phyloP scores from a whole-genome alignment of 2,888 invertebrate genomes.

The Epsilonema sp. region DNA sequence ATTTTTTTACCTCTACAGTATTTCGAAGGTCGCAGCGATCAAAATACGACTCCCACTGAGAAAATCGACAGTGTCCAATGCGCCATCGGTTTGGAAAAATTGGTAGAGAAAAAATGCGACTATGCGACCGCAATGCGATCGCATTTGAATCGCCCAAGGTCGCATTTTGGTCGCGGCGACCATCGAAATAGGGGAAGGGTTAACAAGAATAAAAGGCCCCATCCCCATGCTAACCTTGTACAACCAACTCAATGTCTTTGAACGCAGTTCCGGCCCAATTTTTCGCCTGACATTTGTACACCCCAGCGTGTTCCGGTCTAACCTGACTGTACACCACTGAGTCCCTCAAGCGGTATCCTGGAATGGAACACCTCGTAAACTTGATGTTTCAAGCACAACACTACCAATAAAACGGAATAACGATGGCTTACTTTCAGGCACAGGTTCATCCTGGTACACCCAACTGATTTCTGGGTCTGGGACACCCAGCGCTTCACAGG shows the following conservation, averaged over 20 bases:
- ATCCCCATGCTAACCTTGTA: slow-evolving; percentile 39
- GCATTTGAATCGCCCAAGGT: too few relatives aligned
- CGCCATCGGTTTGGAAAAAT: too few relatives aligned
- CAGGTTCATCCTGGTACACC: slow-evolving; percentile 22
- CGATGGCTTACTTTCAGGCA: slow-evolving; percentile 26
- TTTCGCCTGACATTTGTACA: slow-evolving; percentile 29
- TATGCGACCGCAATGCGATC: too few relatives aligned
- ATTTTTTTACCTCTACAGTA: too few relatives aligned
- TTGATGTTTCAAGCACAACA: background rate
- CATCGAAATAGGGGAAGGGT: too few relatives aligned
- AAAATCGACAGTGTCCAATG: too few relatives aligned
- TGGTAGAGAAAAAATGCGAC: too few relatives aligned
- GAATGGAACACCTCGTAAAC: background rate
- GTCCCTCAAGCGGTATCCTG: too few relatives aligned
- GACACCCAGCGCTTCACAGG: slow-evolving; percentile 32
- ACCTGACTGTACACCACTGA: slow-evolving; percentile 38
- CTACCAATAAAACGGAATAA: slow-evolving; percentile 9
- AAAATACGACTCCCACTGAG: too few relatives aligned
- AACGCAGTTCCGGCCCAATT: slow-evolving; percentile 33
- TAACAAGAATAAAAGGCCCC: too few relatives aligned
- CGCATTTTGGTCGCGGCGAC: too few relatives aligned
- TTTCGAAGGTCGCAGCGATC: too few relatives aligned
- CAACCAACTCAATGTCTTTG: slow-evolving; percentile 38
- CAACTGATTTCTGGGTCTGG: slow-evolving; percentile 32
- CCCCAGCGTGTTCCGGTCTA: slow-evolving; percentile 26